These are phyloP conservation scores for Mythimna vitellina DNA, from an alignment of 2,888 invertebrate genomes.

Conservation along the genomic window DNA sequence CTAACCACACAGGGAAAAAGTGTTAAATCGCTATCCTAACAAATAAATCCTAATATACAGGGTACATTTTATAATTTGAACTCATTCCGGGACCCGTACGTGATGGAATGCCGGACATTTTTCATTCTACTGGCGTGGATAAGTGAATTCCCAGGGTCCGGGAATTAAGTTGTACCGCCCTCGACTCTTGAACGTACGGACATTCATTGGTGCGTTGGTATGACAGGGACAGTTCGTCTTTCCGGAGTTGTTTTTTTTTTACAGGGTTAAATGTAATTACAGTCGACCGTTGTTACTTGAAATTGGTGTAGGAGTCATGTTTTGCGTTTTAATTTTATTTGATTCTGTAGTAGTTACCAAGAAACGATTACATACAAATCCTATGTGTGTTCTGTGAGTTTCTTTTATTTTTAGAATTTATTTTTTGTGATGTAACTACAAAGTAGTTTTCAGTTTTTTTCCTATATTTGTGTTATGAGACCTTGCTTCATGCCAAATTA, in stretches of 20 bases:
- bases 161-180: constrained; percentile 46
- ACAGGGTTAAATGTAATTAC: neutral
- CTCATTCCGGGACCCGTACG: constrained; percentile 24
- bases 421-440: too few relatives aligned
- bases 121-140: constrained; percentile 46
- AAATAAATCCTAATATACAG: constrained; percentile 18
- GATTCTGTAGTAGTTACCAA: too few relatives aligned
- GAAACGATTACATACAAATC: too few relatives aligned
- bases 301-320: too few relatives aligned
- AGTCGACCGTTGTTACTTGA: too few relatives aligned
- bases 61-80: constrained; percentile 28
- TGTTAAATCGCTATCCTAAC: neutral
- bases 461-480: too few relatives aligned
- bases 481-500: too few relatives aligned
- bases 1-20: constrained; percentile 2
- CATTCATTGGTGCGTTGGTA: constrained; percentile 36
- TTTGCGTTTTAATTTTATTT: too few relatives aligned
- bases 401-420: too few relatives aligned
- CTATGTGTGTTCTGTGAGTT: too few relatives aligned
- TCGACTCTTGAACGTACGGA: constrained; percentile 13
- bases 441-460: too few relatives aligned
- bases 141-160: constrained; percentile 49
- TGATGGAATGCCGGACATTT: constrained; percentile 45
- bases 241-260: neutral
- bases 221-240: neutral